Evolutionary conservation across 1,140 invertebrate genomes (phyloP), one percentile per base, ranked within the genome.

Genomic region (Anastatus disparis): DNA sequence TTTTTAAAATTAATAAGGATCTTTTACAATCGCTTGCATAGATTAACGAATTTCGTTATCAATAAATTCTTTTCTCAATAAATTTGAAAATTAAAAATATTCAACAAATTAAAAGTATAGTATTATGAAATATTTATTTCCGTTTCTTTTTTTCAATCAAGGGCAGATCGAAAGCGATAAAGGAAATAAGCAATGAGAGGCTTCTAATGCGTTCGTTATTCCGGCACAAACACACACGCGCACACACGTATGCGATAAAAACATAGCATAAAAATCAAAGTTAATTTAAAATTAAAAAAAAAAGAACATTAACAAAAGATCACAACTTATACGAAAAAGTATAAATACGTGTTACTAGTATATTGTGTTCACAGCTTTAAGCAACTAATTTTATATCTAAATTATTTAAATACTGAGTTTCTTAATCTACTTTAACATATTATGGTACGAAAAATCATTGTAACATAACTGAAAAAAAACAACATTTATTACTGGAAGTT

Each of bases 101-200:
- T n/a, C n/a, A n/a, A n/a, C n/a, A n/a, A n/a, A n/a, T n/a, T n/a
- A n/a, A n/a, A n/a, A n/a, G n/a, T n/a, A n/a, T n/a, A n/a, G n/a
- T n/a, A n/a, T n/a, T n/a, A n/a, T n/a, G n/a, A n/a, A n/a, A n/a
- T n/a, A n/a, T n/a, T n/a, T n/a, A n/a, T 12, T 22, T 38, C 20
- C 22, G 29, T 24, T 31, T 27, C 46, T 52, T 52, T 26, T 64
- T 50, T 58, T 63, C 8, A 38, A 56, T 64, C 22, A 56, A 65
- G 35, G 62, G 35, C 15, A 58, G 22, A 65, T 53, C 46, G 74
- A 72, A 76, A 75, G 71, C 74, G 70, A 76, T 73, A 78, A 73
- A 74, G 72, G 70, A 75, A 72, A 70, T 66, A 74, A 74, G 72
- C 72, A 74, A 73, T 67, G 56, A 70, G 58, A 70, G 72, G 67